phyloP scores from a whole-genome alignment of 2,797 vertebrate genomes.

The Clarias fuscus region DNA sequence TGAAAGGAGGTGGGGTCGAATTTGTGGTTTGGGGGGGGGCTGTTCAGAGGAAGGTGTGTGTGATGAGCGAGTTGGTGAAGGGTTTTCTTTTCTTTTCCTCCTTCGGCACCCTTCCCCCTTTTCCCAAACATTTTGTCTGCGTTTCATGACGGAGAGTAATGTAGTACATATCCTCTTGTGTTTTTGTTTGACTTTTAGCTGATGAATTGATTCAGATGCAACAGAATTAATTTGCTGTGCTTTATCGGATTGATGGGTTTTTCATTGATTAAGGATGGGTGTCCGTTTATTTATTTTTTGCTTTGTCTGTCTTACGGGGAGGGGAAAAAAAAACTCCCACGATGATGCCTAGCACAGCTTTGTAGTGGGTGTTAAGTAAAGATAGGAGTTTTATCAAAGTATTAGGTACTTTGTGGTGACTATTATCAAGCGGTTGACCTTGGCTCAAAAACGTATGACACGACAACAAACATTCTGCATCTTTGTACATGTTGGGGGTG shows the following conservation, averaged over 20 bases:
- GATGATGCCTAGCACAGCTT: not conserved
- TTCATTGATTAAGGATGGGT: not conserved
- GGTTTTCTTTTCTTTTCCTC: conserved; percentile 27
- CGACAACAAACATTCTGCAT: not conserved
- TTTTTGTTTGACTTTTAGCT: conserved; percentile 14
- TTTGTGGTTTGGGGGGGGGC: not conserved
- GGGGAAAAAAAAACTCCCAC: too few species aligned
- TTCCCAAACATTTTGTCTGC: not conserved
- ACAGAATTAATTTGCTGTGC: not conserved
- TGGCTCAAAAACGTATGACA: not conserved
- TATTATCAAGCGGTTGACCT: not conserved
- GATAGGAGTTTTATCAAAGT: not conserved
- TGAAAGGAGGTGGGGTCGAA: conserved; percentile 13
- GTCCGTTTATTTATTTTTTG: not conserved
- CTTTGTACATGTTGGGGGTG: not conserved
- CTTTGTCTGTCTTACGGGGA: not conserved
- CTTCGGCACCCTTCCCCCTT: conserved; percentile 1
- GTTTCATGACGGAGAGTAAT: conserved; percentile 8
- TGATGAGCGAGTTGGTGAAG: not conserved
- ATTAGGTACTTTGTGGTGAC: not conserved
- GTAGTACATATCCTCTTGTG: not conserved
- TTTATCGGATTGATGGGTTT: conserved; percentile 2
- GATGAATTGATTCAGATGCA: conserved; percentile 2
- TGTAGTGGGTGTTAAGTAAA: not conserved
- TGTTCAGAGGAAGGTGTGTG: not conserved